Conservation (phyloP, 2,113 vertebrate genomes). For the Paralichthys olivaceus region DNA sequence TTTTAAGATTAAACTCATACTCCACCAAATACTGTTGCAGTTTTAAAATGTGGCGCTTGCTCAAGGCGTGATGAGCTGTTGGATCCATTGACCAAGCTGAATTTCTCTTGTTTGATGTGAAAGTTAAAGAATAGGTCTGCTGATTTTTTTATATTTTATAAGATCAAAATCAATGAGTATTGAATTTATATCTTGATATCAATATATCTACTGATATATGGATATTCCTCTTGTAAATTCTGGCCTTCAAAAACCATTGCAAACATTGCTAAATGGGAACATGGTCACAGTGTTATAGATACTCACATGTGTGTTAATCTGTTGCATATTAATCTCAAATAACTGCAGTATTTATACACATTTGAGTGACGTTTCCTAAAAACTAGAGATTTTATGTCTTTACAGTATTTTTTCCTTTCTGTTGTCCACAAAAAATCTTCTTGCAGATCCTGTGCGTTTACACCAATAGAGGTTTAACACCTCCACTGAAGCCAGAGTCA, state of each 20-base stretch:
- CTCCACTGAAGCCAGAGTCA: slow-evolving; percentile 10
- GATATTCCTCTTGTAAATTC: too few species aligned
- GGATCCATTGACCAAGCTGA: background rate
- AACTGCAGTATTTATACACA: background rate
- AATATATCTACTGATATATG: too few species aligned
- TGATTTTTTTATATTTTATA: background rate
- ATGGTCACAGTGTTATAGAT: too few species aligned
- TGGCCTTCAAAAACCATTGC: background rate
- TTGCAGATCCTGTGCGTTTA: slow-evolving; percentile 2
- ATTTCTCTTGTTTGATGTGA: too few species aligned
- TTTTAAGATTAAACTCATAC: too few species aligned
- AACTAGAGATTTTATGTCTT: background rate
- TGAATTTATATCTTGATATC: too few species aligned
- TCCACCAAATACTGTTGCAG: background rate
- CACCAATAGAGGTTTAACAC: slow-evolving; percentile 43
- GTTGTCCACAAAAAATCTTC: background rate
- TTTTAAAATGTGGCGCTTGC: too few species aligned
- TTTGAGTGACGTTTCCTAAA: background rate
- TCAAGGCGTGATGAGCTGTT: background rate
- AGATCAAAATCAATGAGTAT: background rate
- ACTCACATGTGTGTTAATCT: background rate
- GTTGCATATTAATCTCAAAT: background rate
- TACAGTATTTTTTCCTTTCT: background rate
- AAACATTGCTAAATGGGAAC: too few species aligned
- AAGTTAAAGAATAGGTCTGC: background rate